Conservation (phyloP, 2,888 invertebrate genomes). For the Lymantria dispar region DNA sequence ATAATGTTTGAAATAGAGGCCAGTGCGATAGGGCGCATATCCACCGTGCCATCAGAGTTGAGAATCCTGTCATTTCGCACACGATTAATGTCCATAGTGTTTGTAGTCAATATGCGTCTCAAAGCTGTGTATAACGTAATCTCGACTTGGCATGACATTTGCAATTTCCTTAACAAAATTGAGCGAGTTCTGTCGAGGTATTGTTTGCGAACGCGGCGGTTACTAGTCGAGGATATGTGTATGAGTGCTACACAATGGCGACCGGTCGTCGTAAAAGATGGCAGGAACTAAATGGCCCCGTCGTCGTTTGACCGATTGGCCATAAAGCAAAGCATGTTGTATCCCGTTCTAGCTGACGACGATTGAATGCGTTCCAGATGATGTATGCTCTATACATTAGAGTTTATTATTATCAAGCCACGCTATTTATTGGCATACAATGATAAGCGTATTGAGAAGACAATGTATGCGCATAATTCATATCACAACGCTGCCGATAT, state of each 20-base stretch:
- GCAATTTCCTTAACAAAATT: constrained; percentile 42
- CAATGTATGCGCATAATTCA: constrained; percentile 32
- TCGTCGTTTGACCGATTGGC: constrained; percentile 63
- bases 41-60: constrained; percentile 32
- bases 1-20: constrained; percentile 48
- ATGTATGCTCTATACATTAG: constrained; percentile 49
- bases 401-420: constrained; percentile 45
- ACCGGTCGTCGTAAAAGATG: constrained; percentile 58
- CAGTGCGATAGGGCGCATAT: constrained; percentile 38
- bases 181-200: constrained; percentile 40
- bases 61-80: constrained; percentile 44
- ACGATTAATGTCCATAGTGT: constrained; percentile 29
- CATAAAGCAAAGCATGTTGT: constrained; percentile 49
- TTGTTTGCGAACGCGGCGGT: constrained; percentile 41
- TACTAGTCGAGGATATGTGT: constrained; percentile 27
- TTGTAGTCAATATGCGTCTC: constrained; percentile 47
- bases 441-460: constrained; percentile 30
- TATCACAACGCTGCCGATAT: constrained; percentile 23
- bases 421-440: constrained; percentile 41
- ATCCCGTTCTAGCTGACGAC: constrained; percentile 47
- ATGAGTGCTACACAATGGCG: constrained; percentile 49
- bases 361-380: constrained; percentile 47
- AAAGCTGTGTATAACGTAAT: constrained; percentile 32
- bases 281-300: constrained; percentile 65
- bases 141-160: constrained; percentile 37